These are phyloP conservation scores for Caerostris extrusa DNA, from an alignment of 1,140 invertebrate genomes.

Conservation along the genomic window DNA sequence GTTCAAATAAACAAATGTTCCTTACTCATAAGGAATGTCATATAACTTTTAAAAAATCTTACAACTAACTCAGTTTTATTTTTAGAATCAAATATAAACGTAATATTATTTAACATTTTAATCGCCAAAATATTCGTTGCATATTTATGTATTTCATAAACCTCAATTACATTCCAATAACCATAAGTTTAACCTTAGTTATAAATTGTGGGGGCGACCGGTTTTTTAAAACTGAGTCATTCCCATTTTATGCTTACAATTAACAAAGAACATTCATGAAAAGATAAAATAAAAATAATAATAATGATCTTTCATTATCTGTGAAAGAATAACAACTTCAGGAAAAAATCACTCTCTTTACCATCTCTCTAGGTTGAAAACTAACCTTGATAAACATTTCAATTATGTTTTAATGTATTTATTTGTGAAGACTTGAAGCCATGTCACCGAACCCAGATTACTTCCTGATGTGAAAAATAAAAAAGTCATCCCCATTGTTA, in stretches of 20 bases:
- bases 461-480: neutral
- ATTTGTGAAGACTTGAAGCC: neutral
- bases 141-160: no score
- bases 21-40: no score
- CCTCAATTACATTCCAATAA: no score
- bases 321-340: neutral
- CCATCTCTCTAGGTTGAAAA: neutral
- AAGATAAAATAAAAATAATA: no score
- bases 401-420: neutral
- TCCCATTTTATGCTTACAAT: neutral
- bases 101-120: no score
- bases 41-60: no score
- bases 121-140: no score
- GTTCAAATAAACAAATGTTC: no score
- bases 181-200: no score
- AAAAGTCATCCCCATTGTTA: neutral
- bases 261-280: no score
- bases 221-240: neutral
- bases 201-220: neutral
- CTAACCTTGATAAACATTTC: constrained; percentile 1
- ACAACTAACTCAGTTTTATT: no score
- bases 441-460: constrained; percentile 2
- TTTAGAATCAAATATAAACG: no score
- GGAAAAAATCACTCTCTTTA: neutral
- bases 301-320: neutral